Evolutionary conservation across 2,888 invertebrate species (phyloP), one percentile per base, ranked within the genome.

Genomic region (Parnassius smintheus): DNA sequence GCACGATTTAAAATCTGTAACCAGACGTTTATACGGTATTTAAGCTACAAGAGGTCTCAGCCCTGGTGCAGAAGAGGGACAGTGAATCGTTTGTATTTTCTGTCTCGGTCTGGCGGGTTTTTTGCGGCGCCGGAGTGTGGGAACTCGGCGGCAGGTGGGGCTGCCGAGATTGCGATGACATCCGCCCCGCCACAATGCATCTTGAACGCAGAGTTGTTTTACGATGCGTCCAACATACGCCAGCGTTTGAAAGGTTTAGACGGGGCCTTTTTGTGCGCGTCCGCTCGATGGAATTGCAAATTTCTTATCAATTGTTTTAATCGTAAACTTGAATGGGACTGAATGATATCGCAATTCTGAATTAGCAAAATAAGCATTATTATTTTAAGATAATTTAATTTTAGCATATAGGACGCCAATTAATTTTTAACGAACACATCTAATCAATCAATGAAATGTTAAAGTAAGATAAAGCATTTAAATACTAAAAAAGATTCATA

Each of bases 111-210:
- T 75, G 75, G 72, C 84, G 76, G 76, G 88, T 91, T 91, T 75
- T 91, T 91, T 91, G 89, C 91, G 88, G 89, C 90, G 90, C 87
- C 85, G 86, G 91, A 91, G 91, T 91, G 91, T 91, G 91, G 91
- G 91, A 91, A 91, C 91, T 82, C 81, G 74, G 82, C 85, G 88
- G 91, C 91, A 91, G 91, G 91, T 91, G 91, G 90, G 88, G 85
- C 86, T 82, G 88, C 89, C 77, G 91, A 90, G 91, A 91, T 91
- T 91, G 91, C 88, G 88, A 83, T 84, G 91, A 91, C 91, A 91
- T 91, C 91, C 91, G 91, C 88, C 81, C 88, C 83, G 78, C 83
- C 83, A 89, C 91, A 88, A 89, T 88, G 88, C 91, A 89, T 88
- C 91, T 87, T 81, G 76, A 80, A 80, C 59, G 73, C 76, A 74